Conservation (phyloP, 2,113 vertebrate species). For the Seriola dumerili region DNA sequence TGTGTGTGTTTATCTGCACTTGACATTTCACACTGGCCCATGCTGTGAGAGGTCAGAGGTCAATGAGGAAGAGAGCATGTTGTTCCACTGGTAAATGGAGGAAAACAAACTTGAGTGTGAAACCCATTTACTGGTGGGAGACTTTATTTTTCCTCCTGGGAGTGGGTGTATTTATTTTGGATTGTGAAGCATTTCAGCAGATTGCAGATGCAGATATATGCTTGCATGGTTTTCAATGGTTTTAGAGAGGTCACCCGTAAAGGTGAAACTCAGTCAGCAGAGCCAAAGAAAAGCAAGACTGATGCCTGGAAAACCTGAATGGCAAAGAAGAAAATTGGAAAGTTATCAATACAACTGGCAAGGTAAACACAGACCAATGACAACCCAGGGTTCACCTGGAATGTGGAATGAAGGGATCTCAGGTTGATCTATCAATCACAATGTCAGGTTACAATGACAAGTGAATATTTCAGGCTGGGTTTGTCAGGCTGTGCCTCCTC, state of each 20-base stretch:
- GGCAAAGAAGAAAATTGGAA: no score
- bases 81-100: constrained; percentile 3
- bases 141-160: background rate
- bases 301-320: no score
- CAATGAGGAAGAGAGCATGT: constrained; percentile 11
- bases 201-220: background rate
- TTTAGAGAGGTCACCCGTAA: background rate
- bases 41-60: constrained; percentile 26
- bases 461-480: background rate
- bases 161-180: background rate
- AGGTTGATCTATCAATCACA: background rate
- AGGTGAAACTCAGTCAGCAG: background rate
- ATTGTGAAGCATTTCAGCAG: background rate
- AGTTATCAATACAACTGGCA: no score
- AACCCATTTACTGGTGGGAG: background rate
- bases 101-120: background rate
- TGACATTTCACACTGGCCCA: background rate
- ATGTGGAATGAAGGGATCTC: background rate
- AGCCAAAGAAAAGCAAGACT: background rate
- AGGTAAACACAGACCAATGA: no score
- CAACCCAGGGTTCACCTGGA: background rate
- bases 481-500: background rate
- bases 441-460: background rate
- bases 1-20: constrained; percentile 21
- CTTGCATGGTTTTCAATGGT: no score